Conservation (phyloP, 2,113 vertebrate species). For the Artemisiospiza belli region DNA sequence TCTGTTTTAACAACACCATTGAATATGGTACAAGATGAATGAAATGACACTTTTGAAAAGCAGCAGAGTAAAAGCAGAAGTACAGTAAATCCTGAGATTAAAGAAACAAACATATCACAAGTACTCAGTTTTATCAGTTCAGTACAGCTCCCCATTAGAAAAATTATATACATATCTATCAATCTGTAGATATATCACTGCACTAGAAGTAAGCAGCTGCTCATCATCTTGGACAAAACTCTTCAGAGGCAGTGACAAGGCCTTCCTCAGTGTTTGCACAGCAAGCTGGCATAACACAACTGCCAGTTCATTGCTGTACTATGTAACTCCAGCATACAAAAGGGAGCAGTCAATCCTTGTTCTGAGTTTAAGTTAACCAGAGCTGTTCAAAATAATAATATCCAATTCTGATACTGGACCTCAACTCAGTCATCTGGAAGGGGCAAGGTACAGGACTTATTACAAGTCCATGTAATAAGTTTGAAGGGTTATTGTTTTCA, state of each 20-base stretch:
- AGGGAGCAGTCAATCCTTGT: background rate
- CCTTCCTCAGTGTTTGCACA: background rate
- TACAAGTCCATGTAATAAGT: background rate
- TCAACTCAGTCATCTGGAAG: background rate
- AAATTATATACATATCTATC: background rate
- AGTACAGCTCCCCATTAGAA: background rate
- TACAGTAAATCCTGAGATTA: background rate
- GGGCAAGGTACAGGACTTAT: background rate
- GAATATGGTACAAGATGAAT: background rate
- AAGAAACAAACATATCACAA: background rate
- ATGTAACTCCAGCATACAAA: background rate
- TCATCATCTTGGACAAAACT: background rate
- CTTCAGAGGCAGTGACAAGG: background rate
- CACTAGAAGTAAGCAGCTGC: background rate
- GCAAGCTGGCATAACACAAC: background rate
- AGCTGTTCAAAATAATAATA: background rate
- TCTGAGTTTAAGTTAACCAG: background rate
- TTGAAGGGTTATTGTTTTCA: background rate
- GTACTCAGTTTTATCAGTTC: background rate
- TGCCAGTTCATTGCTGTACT: background rate
- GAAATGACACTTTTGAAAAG: background rate
- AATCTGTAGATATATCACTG: background rate
- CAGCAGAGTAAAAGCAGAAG: background rate
- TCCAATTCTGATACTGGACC: background rate
- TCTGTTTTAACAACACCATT: background rate